These are phyloP conservation scores for Syrista parreyssii DNA, from an alignment of 2,888 invertebrate genomes.

Conservation along the genomic window DNA sequence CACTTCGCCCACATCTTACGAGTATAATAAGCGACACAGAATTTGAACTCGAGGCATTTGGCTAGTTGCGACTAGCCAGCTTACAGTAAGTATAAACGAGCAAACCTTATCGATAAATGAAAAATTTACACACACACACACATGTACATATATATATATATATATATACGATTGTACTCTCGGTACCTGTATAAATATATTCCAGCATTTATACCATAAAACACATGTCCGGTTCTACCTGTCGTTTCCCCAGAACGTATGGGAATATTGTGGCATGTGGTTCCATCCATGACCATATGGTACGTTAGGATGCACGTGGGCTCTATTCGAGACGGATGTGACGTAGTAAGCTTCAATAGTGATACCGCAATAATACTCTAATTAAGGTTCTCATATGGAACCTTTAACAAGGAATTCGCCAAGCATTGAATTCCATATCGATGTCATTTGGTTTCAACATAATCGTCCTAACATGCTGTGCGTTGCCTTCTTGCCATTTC, in stretches of 20 bases:
- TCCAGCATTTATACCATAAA: conserved; percentile 7
- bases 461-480: conserved; percentile 2
- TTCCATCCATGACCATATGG: conserved; percentile 45
- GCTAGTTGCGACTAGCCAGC: not conserved
- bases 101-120: not conserved
- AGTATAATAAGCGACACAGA: not conserved
- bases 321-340: conserved; percentile 13
- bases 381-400: not conserved
- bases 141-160: too few relatives aligned
- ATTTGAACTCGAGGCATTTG: not conserved
- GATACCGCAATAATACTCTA: not conserved
- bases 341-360: not conserved
- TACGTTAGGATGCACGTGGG: conserved; percentile 22
- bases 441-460: not conserved
- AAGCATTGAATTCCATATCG: not conserved
- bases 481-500: conserved; percentile 5
- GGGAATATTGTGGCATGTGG: conserved; percentile 52
- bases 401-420: not conserved
- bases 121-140: not conserved
- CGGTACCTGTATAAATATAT: not conserved
- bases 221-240: conserved; percentile 33
- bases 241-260: conserved; percentile 33
- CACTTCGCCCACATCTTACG: not conserved
- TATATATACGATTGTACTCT: not conserved
- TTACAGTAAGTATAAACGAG: not conserved